Conservation (phyloP, 2,113 vertebrate species). For the Passer domesticus region DNA sequence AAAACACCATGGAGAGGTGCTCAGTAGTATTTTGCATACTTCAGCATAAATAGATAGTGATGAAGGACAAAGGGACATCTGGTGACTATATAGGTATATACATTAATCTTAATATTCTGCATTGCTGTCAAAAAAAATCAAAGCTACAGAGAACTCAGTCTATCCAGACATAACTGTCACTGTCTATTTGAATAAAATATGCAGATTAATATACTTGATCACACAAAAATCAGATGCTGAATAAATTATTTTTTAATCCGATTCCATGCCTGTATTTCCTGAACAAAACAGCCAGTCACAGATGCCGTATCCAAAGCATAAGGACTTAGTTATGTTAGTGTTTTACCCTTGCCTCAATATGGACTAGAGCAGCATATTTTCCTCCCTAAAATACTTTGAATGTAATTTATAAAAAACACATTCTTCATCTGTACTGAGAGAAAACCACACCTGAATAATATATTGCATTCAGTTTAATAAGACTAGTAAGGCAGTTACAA, state of each 20-base stretch:
- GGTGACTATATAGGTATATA: not conserved
- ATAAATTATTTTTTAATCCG: constrained; percentile 19
- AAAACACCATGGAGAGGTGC: not conserved
- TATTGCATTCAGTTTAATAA: not conserved
- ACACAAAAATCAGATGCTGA: constrained; percentile 4
- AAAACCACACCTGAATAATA: not conserved
- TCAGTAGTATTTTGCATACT: not conserved
- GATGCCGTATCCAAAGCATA: not conserved
- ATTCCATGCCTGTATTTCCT: not conserved
- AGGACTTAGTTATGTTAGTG: not conserved
- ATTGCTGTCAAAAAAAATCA: constrained; percentile 18
- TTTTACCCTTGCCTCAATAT: not conserved
- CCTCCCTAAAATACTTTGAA: not conserved
- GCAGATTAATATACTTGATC: not conserved
- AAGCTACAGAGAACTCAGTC: not conserved
- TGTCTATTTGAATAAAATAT: constrained; percentile 28
- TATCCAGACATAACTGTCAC: not conserved
- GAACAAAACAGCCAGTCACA: not conserved
- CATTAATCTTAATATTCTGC: constrained; percentile 48
- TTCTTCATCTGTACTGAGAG: not conserved
- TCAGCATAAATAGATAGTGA: not conserved
- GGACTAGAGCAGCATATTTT: not conserved
- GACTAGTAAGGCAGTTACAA: not conserved
- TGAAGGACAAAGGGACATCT: constrained; percentile 31
- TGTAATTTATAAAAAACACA: not conserved